A percentile compares a stretch with the other conserved stretches of the same genome.
Evolutionary conservation across 2,888 invertebrate genomes (phyloP).

Genomic region (Tuberolachnus salignus): DNA sequence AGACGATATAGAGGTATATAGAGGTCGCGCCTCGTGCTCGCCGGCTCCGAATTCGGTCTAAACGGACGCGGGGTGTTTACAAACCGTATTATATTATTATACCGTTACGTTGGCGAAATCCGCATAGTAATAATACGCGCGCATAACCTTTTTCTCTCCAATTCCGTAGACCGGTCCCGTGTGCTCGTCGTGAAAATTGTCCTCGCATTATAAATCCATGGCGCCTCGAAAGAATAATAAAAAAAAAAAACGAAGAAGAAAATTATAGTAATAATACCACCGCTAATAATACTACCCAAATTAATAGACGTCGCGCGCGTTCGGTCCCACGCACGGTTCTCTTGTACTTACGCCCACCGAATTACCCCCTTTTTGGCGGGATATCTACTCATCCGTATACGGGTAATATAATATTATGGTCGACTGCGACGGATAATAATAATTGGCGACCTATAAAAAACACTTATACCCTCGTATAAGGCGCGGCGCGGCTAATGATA

Average conservation of each 20-base stretch:
- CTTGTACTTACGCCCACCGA: constrained; percentile 48
- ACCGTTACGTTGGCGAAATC: constrained; percentile 35
- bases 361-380: constrained; percentile 23
- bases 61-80: neutral
- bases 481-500: constrained; percentile 3
- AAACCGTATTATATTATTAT: neutral
- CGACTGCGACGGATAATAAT: constrained; percentile 29
- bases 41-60: too few species aligned
- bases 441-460: constrained; percentile 44
- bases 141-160: neutral
- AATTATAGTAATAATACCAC: constrained; percentile 26
- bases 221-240: constrained; percentile 12
- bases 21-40: neutral
- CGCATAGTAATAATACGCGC: neutral
- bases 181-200: constrained; percentile 41
- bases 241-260: neutral
- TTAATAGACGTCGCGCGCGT: constrained; percentile 39
- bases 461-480: constrained; percentile 30
- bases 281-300: constrained; percentile 21
- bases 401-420: neutral
- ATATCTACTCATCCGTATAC: neutral
- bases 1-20: neutral
- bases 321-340: neutral
- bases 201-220: constrained; percentile 29
- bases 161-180: neutral